Evolutionary conservation across 2,888 invertebrate species (phyloP), one percentile per base, ranked within the genome.

Genomic region (Epiblema foenella): DNA sequence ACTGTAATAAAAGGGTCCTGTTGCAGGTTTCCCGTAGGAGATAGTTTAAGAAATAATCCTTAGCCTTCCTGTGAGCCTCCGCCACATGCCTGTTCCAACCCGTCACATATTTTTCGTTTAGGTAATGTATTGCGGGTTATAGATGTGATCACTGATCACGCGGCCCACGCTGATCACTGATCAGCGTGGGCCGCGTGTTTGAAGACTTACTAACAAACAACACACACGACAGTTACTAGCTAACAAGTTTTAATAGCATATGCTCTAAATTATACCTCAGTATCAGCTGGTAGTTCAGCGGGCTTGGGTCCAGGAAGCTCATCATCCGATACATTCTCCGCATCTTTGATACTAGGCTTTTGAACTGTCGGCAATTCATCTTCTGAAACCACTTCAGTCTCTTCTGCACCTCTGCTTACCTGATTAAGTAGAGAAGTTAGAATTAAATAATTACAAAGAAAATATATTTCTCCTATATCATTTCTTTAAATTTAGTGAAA

Each of bases 321-420:
- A 84, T 96, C 96, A 87, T 96, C 96, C 2, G 96, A 96, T 0
- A 96, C 96, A 88, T 96, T 97, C 85, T 97, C 97, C 2, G 97
- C 97, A 93, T 97, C 97, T 74, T 96, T 96, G 52, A 97, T 95
- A 89, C 96, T 96, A 9, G 96, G 96, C 76, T 96, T 95, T 79
- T 95, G 94, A 0, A 96, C 95, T 39, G 93, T 93, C 0, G 97
- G 97, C 37, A 97, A 83, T 86, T 97, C 97, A 87, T 97, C 97
- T 86, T 97, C 97, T 0, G 97, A 97, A 54, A 97, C 97, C 69
- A 96, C 96, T 90, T 97, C 97, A 0, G 97, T 97, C 84, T 97
- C 97, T 62, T 96, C 96, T 77, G 96, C 96, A 51, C 88, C 94
- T 57, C 92, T 90, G 75, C 54, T 64, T 11, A 87, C 84, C 94